Evolutionary conservation across 2,797 vertebrate genomes (phyloP).

Genomic region (Paratrypauchen microcephalus): DNA sequence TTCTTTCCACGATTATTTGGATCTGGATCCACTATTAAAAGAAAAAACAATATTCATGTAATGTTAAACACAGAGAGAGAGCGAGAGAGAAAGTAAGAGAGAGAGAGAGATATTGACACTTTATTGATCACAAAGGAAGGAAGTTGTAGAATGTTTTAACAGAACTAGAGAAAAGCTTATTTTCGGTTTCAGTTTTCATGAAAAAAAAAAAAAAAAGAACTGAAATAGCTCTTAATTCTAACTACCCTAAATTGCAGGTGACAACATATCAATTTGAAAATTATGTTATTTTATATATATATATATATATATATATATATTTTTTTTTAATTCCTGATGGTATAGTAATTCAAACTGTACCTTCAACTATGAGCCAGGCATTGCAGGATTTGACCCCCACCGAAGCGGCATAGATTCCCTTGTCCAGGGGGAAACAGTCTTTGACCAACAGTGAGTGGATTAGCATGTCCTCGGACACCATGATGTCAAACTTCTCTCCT

Average conservation of each 20-base stretch:
- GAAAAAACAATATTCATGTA: conserved; percentile 3
- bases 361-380: conserved; percentile 86
- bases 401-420: conserved; percentile 82
- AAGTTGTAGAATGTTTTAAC: not conserved
- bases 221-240: too few relatives aligned
- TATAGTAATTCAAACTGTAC: conserved; percentile 62
- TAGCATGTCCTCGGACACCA: conserved; percentile 81
- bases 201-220: too few relatives aligned
- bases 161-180: not conserved
- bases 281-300: too few relatives aligned
- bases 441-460: conserved; percentile 83
- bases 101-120: too few relatives aligned
- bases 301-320: too few relatives aligned
- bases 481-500: conserved; percentile 79
- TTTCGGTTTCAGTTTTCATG: too few relatives aligned
- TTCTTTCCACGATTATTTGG: conserved; percentile 67
- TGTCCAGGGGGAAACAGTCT: conserved; percentile 76
- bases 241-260: too few relatives aligned
- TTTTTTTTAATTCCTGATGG: not conserved
- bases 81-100: too few relatives aligned
- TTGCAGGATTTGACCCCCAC: conserved; percentile 78
- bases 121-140: too few relatives aligned
- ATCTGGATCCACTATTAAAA: conserved; percentile 67
- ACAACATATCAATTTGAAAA: too few relatives aligned
- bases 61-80: not conserved